Conservation (phyloP, 37 sponge, comb jelly and placozoan genomes). For the Dysidea cf. avara region DNA sequence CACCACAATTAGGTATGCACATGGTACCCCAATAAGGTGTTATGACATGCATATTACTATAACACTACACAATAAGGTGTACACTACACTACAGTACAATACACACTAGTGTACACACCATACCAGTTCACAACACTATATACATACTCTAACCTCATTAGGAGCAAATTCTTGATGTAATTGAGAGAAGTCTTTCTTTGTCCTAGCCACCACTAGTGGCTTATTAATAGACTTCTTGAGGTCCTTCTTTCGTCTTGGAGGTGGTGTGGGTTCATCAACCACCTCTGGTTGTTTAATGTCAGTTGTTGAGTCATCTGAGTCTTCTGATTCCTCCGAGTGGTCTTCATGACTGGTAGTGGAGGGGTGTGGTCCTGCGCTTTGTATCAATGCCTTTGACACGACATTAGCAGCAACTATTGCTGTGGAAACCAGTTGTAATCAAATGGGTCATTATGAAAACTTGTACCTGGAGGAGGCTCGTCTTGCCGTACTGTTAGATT, state of each 20-base stretch:
- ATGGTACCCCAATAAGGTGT: too few relatives aligned
- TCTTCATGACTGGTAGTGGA: neutral
- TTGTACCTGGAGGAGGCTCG: neutral
- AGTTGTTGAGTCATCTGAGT: conserved; percentile 61
- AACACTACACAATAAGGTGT: too few relatives aligned
- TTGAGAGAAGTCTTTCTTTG: neutral
- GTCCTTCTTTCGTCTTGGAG: conserved; percentile 28
- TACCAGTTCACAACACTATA: neutral
- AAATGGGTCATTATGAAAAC: neutral
- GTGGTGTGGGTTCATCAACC: conserved; percentile 30
- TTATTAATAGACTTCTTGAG: conserved; percentile 5
- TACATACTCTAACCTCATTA: neutral
- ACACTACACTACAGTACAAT: too few relatives aligned
- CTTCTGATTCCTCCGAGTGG: conserved; percentile 63
- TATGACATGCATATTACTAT: too few relatives aligned
- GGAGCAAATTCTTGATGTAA: neutral
- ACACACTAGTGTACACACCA: too few relatives aligned
- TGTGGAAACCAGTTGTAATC: neutral
- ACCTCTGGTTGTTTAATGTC: neutral
- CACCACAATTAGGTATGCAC: neutral
- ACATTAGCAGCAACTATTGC: conserved; percentile 11
- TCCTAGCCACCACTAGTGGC: neutral
- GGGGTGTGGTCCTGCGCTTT: neutral
- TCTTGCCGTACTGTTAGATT: conserved; percentile 1
- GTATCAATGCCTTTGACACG: neutral